Percentiles rank a stretch among this genome's conserved stretches.
Conservation (phyloP, 2,888 invertebrate species). For the Agrochola lychnidis region DNA sequence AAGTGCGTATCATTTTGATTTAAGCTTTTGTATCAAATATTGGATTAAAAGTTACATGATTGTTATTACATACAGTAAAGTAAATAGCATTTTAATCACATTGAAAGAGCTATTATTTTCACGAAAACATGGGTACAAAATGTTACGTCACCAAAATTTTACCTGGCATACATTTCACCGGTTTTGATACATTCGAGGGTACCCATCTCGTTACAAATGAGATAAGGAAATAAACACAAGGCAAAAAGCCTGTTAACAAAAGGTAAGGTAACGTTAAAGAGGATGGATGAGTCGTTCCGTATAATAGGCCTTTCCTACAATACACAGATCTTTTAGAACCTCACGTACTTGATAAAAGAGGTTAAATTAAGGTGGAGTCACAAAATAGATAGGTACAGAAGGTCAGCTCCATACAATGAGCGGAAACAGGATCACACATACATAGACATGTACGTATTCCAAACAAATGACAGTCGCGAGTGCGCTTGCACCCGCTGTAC, state of each 20-base stretch:
- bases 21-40: neutral
- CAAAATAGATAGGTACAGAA: neutral
- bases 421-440: neutral
- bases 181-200: constrained; percentile 8
- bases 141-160: neutral
- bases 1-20: neutral
- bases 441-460: neutral
- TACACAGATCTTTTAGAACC: constrained; percentile 51
- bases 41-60: neutral
- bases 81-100: neutral
- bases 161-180: neutral
- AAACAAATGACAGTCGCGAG: neutral
- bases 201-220: constrained; percentile 13
- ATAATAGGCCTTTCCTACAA: constrained; percentile 50
- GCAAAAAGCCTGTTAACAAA: constrained; percentile 41
- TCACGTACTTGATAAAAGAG: constrained; percentile 46
- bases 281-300: constrained; percentile 45
- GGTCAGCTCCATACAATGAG: neutral
- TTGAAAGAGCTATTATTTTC: too few species aligned
- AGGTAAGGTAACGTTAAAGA: constrained; percentile 40
- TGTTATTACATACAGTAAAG: neutral
- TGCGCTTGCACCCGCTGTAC: too few species aligned
- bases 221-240: constrained; percentile 52
- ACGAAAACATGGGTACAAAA: neutral
- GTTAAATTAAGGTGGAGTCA: constrained; percentile 24